These are phyloP conservation scores for Agraylea sexmaculata DNA, from an alignment of 1,140 invertebrate genomes.

Conservation along the genomic window DNA sequence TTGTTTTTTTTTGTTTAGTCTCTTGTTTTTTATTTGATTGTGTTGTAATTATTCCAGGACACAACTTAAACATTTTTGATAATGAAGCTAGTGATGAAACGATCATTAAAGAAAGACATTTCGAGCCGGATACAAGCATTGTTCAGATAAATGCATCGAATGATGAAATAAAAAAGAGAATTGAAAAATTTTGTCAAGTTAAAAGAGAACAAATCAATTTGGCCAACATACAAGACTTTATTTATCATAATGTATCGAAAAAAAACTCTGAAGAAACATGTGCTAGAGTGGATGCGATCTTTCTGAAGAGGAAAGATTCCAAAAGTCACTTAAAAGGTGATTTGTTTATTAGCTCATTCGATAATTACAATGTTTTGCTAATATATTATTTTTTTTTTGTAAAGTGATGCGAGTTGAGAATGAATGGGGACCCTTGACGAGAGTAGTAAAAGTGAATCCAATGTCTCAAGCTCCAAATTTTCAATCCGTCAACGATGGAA, in stretches of 20 bases:
- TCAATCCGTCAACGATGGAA: conserved; percentile 26
- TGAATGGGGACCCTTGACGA: conserved; percentile 46
- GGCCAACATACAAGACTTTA: conserved; percentile 55
- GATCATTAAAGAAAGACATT: not conserved
- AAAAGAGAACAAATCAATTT: conserved; percentile 53
- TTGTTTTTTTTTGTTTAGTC: no score
- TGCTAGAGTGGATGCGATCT: conserved; percentile 53
- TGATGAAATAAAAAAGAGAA: conserved; percentile 17
- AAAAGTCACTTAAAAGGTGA: conserved; percentile 60
- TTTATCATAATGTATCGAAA: conserved; percentile 21
- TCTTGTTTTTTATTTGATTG: conserved; percentile 8
- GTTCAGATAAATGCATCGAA: conserved; percentile 17
- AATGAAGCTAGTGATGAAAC: not conserved
- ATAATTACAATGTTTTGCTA: not conserved
- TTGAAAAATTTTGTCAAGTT: conserved; percentile 33
- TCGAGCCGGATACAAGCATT: conserved; percentile 6
- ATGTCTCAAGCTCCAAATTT: conserved; percentile 24
- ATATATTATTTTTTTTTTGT: conserved; percentile 13
- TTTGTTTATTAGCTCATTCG: conserved; percentile 8
- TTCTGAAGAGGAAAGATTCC: conserved; percentile 49
- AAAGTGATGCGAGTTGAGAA: conserved; percentile 42
- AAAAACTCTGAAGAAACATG: conserved; percentile 39
- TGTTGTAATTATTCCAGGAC: conserved; percentile 9
- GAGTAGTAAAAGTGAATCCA: conserved; percentile 22
- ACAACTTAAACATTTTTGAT: conserved; percentile 4